Evolutionary conservation across 2,888 invertebrate genomes (phyloP).

Genomic region (Aporophyla nigra): DNA sequence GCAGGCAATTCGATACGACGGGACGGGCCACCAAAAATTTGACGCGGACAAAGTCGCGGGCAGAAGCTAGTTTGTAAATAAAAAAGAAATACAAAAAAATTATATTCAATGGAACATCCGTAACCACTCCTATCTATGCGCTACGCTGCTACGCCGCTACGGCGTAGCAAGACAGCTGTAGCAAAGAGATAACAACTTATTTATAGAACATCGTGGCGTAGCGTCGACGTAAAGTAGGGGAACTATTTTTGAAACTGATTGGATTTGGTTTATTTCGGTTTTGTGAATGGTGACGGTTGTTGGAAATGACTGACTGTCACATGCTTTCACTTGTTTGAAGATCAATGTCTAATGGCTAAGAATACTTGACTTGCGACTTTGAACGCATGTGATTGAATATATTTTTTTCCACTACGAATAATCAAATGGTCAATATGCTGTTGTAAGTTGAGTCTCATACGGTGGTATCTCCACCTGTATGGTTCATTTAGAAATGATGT

Average conservation of each 20-base stretch:
- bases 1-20: no score
- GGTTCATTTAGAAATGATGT: no score
- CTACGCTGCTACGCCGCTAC: constrained; percentile 65
- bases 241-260: constrained; percentile 44
- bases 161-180: constrained; percentile 57
- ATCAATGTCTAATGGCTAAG: constrained; percentile 3
- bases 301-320: not conserved
- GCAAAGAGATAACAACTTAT: constrained; percentile 49
- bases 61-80: no score
- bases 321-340: constrained; percentile 20
- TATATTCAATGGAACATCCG: not conserved
- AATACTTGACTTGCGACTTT: not conserved
- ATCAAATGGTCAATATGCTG: no score
- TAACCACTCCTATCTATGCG: constrained; percentile 36
- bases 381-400: not conserved
- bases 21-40: no score
- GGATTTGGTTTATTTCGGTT: constrained; percentile 36
- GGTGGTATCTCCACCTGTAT: no score
- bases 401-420: not conserved
- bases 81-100: not conserved
- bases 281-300: constrained; percentile 23
- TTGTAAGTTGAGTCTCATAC: not conserved
- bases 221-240: constrained; percentile 15
- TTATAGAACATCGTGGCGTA: constrained; percentile 25
- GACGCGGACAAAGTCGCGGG: no score